Base-by-base conservation (phyloP, 2,797 vertebrate genomes). In the Bovichtus diacanthus region DNA sequence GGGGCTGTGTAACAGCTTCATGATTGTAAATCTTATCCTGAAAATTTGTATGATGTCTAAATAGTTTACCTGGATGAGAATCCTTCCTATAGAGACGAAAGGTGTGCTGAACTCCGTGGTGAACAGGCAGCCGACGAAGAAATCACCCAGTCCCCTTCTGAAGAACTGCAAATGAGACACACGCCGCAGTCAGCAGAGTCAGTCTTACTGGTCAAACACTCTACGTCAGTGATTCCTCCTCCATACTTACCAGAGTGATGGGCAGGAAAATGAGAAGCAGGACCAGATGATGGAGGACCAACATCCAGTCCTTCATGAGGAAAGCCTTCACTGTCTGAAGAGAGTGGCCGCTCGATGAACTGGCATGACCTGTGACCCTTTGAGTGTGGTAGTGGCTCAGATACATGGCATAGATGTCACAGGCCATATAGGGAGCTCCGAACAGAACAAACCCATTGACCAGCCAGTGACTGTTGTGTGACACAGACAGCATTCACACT, bases 41-140 rank as follows among this genome's bases (percentile, higher is more conserved):
- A 9, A 56, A 4, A 29, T 29, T 9, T 8, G 2, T 11, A n/a
- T 16, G 38, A n/a, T 9, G 51, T 2, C 11, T 23, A 3, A 4
- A 8, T 19, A n/a, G 12, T 59, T 18, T 86, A 96, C 97, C 96
- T 97, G 96, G 87, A 97, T 96, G 60, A 98, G 93, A 85, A 97
- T 93, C 91, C 94, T 97, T 82, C 95, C 97, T 62, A 96, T 55
- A 0, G 95, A 96, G 15, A 98, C 87, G 0, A 97, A 98, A 0
- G 96, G 96, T 0, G 96, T 97, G 91, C 97, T 98, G 89, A 97
- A 88, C 91, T 98, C 97, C 60, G 96, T 95, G 5, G 19, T 93
- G 90, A 96, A 96, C 74, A 98, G 87, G 82, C 97, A 98, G 76
- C 96, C 97, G 0, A 97, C 90, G 0, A 97, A 97, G 93, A 98